These are phyloP conservation scores for Trissoscelio sp. DNA, from an alignment of 2,888 invertebrate species.

Conservation along the genomic window DNA sequence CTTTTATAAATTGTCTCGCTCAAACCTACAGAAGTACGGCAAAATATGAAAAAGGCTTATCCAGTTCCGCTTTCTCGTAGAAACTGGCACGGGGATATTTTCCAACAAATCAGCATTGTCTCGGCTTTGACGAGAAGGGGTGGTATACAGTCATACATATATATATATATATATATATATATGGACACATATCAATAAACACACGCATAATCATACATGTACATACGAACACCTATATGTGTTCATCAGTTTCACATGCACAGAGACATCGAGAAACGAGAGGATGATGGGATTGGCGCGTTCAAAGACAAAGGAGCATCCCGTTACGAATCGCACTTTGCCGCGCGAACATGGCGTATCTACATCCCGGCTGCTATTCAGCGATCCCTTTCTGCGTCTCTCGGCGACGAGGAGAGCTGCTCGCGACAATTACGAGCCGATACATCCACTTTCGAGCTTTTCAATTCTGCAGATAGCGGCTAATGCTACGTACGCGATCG, in stretches of 20 bases:
- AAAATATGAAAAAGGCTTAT: conserved; percentile 67
- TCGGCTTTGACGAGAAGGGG: conserved; percentile 68
- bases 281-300: conserved; percentile 73
- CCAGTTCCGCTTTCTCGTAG: conserved; percentile 69
- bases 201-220: conserved; percentile 13
- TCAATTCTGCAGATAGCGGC: conserved; percentile 74
- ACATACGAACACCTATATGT: conserved; percentile 35
- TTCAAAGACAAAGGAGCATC: conserved; percentile 81
- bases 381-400: conserved; percentile 70
- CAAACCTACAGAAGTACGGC: conserved; percentile 41
- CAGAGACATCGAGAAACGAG: conserved; percentile 44
- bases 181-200: too few relatives aligned
- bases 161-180: conserved; percentile 27
- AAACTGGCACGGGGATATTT: conserved; percentile 79
- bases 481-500: conserved; percentile 58
- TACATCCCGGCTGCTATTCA: conserved; percentile 79
- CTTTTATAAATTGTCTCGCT: conserved; percentile 59
- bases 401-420: conserved; percentile 55
- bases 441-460: conserved; percentile 80
- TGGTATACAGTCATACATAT: conserved; percentile 20
- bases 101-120: conserved; percentile 80
- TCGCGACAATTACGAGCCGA: conserved; percentile 79
- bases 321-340: conserved; percentile 81
- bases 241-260: conserved; percentile 53
- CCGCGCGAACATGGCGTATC: conserved; percentile 82